These are phyloP conservation scores for Baronia brevicornis DNA, from an alignment of 2,888 invertebrate species.

Conservation along the genomic window DNA sequence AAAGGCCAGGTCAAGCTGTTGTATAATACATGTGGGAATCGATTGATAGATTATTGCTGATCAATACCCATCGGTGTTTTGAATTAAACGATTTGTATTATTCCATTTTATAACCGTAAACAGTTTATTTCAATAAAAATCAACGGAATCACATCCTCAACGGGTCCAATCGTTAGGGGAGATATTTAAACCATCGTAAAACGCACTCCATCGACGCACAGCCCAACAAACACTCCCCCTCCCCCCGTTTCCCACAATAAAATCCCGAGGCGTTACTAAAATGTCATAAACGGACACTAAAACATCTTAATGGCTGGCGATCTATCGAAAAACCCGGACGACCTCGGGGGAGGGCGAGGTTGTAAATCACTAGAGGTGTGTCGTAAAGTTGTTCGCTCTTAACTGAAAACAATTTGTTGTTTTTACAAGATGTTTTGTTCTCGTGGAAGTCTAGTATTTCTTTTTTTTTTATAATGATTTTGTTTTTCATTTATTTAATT, in stretches of 20 bases:
- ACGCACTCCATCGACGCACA: constrained; percentile 10
- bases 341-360: constrained; percentile 3
- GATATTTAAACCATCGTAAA: constrained; percentile 22
- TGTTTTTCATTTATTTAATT: too few species aligned
- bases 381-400: constrained; percentile 17
- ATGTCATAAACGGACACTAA: constrained; percentile 22
- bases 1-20: too few species aligned
- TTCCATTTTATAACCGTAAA: background rate
- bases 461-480: too few species aligned
- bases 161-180: constrained; percentile 18
- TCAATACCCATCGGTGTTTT: too few species aligned
- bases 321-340: constrained; percentile 26
- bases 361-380: constrained; percentile 13
- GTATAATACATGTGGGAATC: too few species aligned
- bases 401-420: constrained; percentile 16
- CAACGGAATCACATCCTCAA: background rate
- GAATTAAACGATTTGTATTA: background rate
- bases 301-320: constrained; percentile 21
- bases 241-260: constrained; percentile 24
- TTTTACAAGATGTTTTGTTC: constrained; percentile 11
- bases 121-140: constrained; percentile 1
- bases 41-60: too few species aligned
- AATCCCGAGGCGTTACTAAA: constrained; percentile 23
- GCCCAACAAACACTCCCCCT: constrained; percentile 9
- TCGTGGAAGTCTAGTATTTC: constrained; percentile 10